Evolutionary conservation across 2,797 vertebrate genomes (phyloP), one percentile per base, ranked within the genome.

Genomic region (Sebastes minor): DNA sequence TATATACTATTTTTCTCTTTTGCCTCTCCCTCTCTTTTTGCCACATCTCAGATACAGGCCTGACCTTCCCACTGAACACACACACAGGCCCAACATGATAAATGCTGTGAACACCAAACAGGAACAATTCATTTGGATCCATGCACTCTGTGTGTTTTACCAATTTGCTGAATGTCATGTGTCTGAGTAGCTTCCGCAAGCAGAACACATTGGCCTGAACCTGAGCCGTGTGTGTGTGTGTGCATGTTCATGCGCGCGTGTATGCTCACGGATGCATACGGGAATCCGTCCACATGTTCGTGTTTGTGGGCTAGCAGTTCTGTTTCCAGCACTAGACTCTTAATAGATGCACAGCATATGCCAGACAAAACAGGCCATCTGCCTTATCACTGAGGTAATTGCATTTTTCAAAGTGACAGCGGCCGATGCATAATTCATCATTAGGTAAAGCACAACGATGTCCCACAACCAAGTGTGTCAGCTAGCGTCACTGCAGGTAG

Each of bases 401-500:
- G 91, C 92, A 90, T 92, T 93, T 93, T 93, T 94, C 88, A 91
- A 94, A 90, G 87, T 92, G 92, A 95, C 94, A 94, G 93, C 77
- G 82, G 80, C 86, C 80, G 63, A 93, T 95, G 92, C 93, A 95
- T 95, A 94, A 95, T 95, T 95, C 94, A 95, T 95, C 89, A 94
- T 92, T 88, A 91, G 90, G 91, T 90, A 91, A 91, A 92, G 83
- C 82, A 88, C 90, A 85, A 83, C 76, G 32, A 85, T 88, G 91
- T 90, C 82, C 84, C 85, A 79, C 79, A 79, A 75, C 76, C 57
- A 67, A 85, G 80, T 86, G 76, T 91, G 90, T 92, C 88, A 88
- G 78, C 70, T 56, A 81, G 71, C 80, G 61, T 82, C 85, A 78
- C 86, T 59, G 85, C 71, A 89, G 88, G 84, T 85, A 86, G 80